Percentiles rank a stretch among this genome's conserved stretches.
These are phyloP conservation scores for Rhopilema esculentum DNA, from an alignment of 30 jellyfish, hydroid and myxozoan species.

Conservation along the genomic window DNA sequence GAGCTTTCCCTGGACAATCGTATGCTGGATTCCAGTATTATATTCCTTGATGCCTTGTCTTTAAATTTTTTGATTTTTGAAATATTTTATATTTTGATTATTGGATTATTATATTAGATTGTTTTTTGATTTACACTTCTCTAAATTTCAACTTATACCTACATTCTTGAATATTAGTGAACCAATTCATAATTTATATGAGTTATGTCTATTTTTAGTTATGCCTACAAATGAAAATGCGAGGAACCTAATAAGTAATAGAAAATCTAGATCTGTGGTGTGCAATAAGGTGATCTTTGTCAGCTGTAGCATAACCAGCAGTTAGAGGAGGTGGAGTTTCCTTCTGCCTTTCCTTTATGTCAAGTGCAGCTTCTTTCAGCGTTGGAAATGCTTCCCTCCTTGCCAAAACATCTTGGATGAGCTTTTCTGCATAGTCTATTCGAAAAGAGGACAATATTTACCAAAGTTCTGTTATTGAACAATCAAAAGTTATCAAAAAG, in stretches of 20 bases:
- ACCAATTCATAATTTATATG: no score
- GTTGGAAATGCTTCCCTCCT: constrained; percentile 5
- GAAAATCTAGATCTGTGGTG: constrained; percentile 6
- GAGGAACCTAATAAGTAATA: not conserved
- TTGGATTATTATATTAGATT: no score
- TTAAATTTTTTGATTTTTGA: no score
- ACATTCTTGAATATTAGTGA: no score
- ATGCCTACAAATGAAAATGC: not conserved
- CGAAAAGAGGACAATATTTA: not conserved
- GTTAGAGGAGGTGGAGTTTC: constrained; percentile 3
- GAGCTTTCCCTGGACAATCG: no score
- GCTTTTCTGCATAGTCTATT: constrained; percentile 5
- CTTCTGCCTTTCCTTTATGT: not conserved
- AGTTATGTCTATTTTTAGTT: no score
- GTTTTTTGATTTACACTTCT: no score
- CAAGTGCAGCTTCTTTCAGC: constrained; percentile 3
- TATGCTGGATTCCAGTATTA: no score
- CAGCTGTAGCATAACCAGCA: not conserved
- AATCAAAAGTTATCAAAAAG: not conserved
- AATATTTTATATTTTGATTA: no score
- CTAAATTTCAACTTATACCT: no score
- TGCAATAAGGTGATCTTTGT: not conserved
- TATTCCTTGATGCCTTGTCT: no score
- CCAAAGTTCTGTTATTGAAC: constrained; percentile 1
- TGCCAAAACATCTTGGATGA: constrained; percentile 1